These are phyloP conservation scores for Pteronotus mesoamericanus DNA, from an alignment of 2,797 vertebrate species.

Conservation along the genomic window DNA sequence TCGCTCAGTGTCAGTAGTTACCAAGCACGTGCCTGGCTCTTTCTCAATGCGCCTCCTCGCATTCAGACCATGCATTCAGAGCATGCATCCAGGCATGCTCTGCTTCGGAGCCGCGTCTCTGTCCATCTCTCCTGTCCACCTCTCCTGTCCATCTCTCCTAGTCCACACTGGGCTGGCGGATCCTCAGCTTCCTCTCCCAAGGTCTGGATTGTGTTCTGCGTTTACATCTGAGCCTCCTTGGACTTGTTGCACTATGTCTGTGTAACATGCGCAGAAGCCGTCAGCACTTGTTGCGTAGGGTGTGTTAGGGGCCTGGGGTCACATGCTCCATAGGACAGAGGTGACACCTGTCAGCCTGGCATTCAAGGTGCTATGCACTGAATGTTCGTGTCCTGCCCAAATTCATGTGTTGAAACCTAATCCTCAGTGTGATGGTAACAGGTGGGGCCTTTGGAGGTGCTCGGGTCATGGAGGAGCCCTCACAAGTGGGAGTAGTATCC, in stretches of 20 bases:
- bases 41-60: background rate
- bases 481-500: background rate
- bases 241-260: background rate
- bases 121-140: no score
- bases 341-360: background rate
- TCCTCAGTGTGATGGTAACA: background rate
- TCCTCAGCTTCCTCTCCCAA: background rate
- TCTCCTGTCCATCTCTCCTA: background rate
- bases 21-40: background rate
- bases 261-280: rapidly evolving
- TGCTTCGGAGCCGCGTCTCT: background rate
- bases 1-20: no score
- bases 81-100: rapidly evolving
- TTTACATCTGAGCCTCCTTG: background rate
- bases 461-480: background rate
- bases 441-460: background rate
- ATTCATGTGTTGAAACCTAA: background rate
- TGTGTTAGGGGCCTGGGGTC: background rate
- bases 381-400: background rate
- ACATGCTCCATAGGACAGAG: background rate
- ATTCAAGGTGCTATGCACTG: background rate
- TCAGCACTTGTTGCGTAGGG: no score
- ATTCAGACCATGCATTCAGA: no score
- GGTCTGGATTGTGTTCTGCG: background rate
- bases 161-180: rapidly evolving